Evolutionary conservation across 2,888 invertebrate species (phyloP), one percentile per base, ranked within the genome.

Genomic region (Cotesia congregata): DNA sequence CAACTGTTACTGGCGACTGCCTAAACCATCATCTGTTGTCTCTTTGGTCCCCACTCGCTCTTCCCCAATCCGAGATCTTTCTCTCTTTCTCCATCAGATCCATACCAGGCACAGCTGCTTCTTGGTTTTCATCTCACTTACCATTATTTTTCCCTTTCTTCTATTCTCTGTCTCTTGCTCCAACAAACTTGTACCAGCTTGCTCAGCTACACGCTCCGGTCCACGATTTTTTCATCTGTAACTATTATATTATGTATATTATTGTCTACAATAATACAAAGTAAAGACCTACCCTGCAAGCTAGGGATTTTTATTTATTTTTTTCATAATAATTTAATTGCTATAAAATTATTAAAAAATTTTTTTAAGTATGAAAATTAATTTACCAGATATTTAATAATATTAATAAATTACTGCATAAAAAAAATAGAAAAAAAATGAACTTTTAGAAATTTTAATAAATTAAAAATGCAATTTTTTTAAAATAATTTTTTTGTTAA

Each of bases 91-190:
- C 50, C 50, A 50, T 50, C 50, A 7, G 9, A 50, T 12, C 12
- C n/a, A n/a, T n/a, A n/a, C n/a, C 60, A 60, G 30, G 12, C 67
- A 39, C 50, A 17, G 30, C 70, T 30, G 17, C 59, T 70, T 17
- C 20, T 5, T 17, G 40, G 39, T 20, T 6, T 15, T 6, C 38
- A 15, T n/a, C 60, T 61, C 1, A 30, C 62, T 30, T 41, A 15
- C n/a, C 39, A 50, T 59, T 38, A 12, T 6, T 20, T 59, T n/a
- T 41, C 20, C 12, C 15, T 69, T 69, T 50, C 30, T 69, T 50
- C 17, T 17, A 17, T 17, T 17, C 6, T 17, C 40, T 12, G 15
- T 17, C 4, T 50, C 1, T 9, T 50, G 40, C 40, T 15, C 39
- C 40, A 40, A 40, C 39, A 30, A 38, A 15, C 17, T 6, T 62